Percentiles rank a stretch among this genome's conserved stretches.
Evolutionary conservation across 1,140 invertebrate species (phyloP).

Genomic region (Dolichoris vasculosae): DNA sequence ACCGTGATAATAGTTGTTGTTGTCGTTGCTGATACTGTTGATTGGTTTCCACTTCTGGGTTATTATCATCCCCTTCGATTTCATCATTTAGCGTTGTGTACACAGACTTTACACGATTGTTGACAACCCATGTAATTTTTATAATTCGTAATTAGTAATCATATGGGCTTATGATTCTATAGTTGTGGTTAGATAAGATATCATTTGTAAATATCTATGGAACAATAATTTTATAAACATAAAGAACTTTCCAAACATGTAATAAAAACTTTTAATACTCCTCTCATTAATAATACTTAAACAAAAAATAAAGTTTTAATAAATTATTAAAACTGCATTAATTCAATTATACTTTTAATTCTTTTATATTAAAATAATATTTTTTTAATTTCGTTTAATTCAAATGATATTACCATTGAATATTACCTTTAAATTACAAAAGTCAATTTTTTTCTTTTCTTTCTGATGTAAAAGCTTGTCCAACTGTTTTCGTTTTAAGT

Average conservation of each 20-base stretch:
- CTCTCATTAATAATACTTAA: too few species aligned
- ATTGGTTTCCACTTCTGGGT: background rate
- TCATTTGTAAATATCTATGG: too few species aligned
- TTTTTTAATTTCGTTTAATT: background rate
- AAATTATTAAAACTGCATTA: too few species aligned
- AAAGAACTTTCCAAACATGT: too few species aligned
- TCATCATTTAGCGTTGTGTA: slow-evolving; percentile 28
- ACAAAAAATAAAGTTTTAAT: too few species aligned
- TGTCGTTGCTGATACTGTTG: slow-evolving; percentile 31
- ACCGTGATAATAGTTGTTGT: slow-evolving; percentile 59
- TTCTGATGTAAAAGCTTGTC: slow-evolving; percentile 77
- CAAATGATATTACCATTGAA: background rate
- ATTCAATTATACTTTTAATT: too few species aligned
- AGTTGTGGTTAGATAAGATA: background rate
- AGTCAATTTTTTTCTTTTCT: slow-evolving; percentile 75
- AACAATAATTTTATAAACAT: too few species aligned
- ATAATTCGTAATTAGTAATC: background rate
- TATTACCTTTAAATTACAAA: slow-evolving; percentile 76
- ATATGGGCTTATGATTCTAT: background rate
- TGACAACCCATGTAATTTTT: background rate
- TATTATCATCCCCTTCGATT: background rate
- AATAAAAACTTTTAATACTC: too few species aligned
- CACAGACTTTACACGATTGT: background rate
- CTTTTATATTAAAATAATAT: too few species aligned
- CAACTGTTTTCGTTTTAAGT: slow-evolving; percentile 76